Conservation (phyloP, 1,140 invertebrate species). For the Calliopsis andreniformis region DNA sequence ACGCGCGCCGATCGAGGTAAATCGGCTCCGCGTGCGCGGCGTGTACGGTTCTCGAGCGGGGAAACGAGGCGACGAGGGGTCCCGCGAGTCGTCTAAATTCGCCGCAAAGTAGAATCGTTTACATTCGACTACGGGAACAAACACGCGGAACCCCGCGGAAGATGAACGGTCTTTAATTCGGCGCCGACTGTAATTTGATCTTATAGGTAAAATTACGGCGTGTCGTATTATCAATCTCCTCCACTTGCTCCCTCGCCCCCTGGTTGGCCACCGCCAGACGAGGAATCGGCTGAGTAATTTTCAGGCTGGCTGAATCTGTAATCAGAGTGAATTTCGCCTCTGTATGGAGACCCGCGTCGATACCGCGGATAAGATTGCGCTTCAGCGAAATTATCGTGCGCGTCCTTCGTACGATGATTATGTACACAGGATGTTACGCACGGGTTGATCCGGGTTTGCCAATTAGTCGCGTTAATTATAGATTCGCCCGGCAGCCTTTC, state of each 20-base stretch:
- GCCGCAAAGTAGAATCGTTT: slow-evolving; percentile 1
- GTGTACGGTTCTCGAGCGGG: not conserved
- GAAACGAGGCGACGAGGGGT: not conserved
- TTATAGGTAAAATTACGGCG: slow-evolving; percentile 43
- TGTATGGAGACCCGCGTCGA: slow-evolving; percentile 16
- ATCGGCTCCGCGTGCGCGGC: not conserved
- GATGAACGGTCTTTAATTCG: slow-evolving; percentile 39
- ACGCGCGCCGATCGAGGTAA: slow-evolving; percentile 15
- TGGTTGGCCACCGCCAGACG: no score
- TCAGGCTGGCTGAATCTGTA: slow-evolving; percentile 38
- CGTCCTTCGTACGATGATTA: slow-evolving; percentile 11
- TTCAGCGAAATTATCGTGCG: slow-evolving; percentile 14
- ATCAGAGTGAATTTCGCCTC: slow-evolving; percentile 29
- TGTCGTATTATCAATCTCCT: slow-evolving; percentile 25
- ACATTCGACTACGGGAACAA: slow-evolving; percentile 16
- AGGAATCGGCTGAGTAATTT: slow-evolving; percentile 37
- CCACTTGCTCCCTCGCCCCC: not conserved
- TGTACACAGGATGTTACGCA: not conserved
- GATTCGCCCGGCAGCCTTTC: not conserved
- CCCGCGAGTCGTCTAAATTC: slow-evolving; percentile 20
- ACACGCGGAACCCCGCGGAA: slow-evolving; percentile 26
- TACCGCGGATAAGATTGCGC: slow-evolving; percentile 19
- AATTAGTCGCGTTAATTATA: slow-evolving; percentile 40
- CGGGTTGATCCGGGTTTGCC: slow-evolving; percentile 8
- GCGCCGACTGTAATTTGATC: slow-evolving; percentile 46